phyloP scores from a whole-genome alignment of 2,113 vertebrate species.

The Illadopsis cleaveri region DNA sequence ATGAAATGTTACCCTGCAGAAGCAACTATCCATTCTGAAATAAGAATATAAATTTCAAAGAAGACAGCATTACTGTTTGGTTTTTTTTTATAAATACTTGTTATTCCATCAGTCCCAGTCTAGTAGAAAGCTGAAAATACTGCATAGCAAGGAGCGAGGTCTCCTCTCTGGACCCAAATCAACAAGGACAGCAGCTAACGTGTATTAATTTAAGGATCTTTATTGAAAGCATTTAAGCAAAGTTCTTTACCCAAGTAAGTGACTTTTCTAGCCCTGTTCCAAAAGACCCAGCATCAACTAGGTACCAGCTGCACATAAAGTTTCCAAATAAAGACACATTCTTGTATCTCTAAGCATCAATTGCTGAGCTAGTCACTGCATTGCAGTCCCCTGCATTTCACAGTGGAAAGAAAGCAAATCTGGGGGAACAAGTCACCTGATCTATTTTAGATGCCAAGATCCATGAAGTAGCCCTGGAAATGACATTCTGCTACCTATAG shows the following conservation, averaged over 20 bases:
- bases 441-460: background rate
- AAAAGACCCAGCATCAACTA: background rate
- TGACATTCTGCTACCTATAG: background rate
- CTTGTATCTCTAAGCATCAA: background rate
- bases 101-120: background rate
- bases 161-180: background rate
- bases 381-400: background rate
- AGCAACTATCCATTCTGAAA: background rate
- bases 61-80: background rate
- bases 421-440: background rate
- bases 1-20: background rate
- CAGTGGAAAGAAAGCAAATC: background rate
- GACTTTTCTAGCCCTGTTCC: background rate
- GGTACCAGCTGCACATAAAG: background rate
- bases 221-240: background rate
- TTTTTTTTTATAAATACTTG: background rate
- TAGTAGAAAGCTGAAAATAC: background rate
- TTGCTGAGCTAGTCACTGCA: background rate
- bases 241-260: background rate
- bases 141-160: background rate
- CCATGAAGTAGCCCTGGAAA: background rate
- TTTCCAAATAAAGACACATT: background rate
- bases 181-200: background rate
- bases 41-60: background rate
- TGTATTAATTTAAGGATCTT: background rate